Conservation (phyloP, 2,888 invertebrate species). For the Dasysyrphus albostriatus region DNA sequence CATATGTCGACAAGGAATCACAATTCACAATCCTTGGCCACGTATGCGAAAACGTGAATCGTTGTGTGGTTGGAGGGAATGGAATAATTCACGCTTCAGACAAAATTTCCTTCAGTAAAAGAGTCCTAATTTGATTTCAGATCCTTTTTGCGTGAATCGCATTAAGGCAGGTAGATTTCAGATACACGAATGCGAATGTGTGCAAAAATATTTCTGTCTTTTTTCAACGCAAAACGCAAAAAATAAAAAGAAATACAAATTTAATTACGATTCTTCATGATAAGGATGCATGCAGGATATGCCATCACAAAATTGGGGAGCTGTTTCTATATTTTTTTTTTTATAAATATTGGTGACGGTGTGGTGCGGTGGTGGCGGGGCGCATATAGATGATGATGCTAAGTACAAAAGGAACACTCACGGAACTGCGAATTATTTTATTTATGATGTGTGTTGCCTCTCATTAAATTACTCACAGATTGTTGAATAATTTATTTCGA, state of each 20-base stretch:
- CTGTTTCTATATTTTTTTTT: neutral
- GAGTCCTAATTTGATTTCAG: constrained; percentile 68
- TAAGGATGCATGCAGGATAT: constrained; percentile 66
- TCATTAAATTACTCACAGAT: constrained; percentile 77
- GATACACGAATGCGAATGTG: constrained; percentile 1
- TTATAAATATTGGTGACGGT: neutral
- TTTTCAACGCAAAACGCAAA: constrained; percentile 26
- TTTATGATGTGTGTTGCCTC: constrained; percentile 77
- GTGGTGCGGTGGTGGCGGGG: neutral
- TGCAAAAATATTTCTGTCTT: constrained; percentile 44
- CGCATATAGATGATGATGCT: constrained; percentile 55
- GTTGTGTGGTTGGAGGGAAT: neutral
- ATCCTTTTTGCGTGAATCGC: constrained; percentile 70
- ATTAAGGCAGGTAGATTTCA: constrained; percentile 37
- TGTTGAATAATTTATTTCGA: constrained; percentile 77
- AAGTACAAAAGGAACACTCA: constrained; percentile 68
- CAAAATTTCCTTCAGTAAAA: constrained; percentile 56
- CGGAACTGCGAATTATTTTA: constrained; percentile 72
- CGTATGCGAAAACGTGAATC: constrained; percentile 28
- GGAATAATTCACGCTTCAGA: constrained; percentile 71
- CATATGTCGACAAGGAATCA: constrained; percentile 58
- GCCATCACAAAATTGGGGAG: constrained; percentile 43
- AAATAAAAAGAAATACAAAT: constrained; percentile 46
- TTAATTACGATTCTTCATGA: constrained; percentile 71
- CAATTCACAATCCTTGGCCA: constrained; percentile 40